Evolutionary conservation across 2,113 vertebrate genomes (phyloP), one percentile per base, ranked within the genome.

Genomic region (Aspiorhynchus laticeps): DNA sequence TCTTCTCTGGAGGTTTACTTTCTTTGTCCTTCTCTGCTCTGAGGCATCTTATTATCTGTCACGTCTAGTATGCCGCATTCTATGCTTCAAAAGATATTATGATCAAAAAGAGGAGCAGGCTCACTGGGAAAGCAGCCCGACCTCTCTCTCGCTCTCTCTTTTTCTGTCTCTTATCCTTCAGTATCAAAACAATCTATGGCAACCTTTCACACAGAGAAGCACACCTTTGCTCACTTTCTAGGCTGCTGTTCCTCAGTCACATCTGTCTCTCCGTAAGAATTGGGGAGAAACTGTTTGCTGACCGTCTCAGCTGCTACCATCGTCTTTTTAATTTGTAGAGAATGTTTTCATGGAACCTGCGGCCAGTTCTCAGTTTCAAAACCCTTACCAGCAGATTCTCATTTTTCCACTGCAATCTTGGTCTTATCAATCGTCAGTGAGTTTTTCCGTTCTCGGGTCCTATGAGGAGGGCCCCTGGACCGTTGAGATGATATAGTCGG

Each of bases 151-250:
- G 3, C 17, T 33, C 53, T 77, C 15, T 51, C 63, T 38, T 76
- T n/a, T 11, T 28, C 85, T 51, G 26, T 82, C 61, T 87, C 76
- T 85, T 73, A 71, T 79, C 75, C 59, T 77, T 81, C 88, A 76
- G 74, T 85, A 90, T 89, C 87, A 90, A 84, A 88, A 89, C 83
- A 85, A 76, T 87, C 73, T 85, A 59, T 41, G 51, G 63, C 41
- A 67, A 63, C 53, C 53, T 86, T 84, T 88, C 31, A 85, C 85
- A 85, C 84, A 83, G 76, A 88, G 86, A 48, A 86, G 69, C 53
- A 82, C 36, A 80, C 75, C 53, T 46, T 28, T 56, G 15, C 84
- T 67, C 85, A 65, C 77, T 36, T 61, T 26, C 36, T 76, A 75
- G 38, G 19, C 36, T 41, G 73, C 67, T 77, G 69, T 71, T 71